Evolutionary conservation across 2,888 invertebrate species (phyloP).

Genomic region (Chouioia cunea): DNA sequence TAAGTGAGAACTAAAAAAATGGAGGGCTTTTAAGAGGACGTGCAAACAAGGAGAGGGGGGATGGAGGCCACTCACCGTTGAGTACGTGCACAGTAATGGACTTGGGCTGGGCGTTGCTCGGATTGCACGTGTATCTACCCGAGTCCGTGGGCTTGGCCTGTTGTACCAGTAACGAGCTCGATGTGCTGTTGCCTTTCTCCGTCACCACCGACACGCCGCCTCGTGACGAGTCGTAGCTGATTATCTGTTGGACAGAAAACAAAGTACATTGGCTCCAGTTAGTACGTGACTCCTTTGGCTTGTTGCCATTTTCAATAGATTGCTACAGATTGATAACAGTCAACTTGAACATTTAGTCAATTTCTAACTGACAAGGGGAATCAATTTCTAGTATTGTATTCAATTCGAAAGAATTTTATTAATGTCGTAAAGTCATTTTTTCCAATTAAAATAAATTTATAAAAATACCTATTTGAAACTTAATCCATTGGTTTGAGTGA

Average conservation of each 20-base stretch:
- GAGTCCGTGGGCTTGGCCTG: constrained; percentile 88
- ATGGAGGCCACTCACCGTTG: constrained; percentile 80
- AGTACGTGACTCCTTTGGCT: no score
- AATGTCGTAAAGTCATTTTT: no score
- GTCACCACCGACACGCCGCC: constrained; percentile 93
- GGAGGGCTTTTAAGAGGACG: background rate
- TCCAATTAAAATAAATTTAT: no score
- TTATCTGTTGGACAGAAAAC: constrained; percentile 76
- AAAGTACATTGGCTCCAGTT: background rate
- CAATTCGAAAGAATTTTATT: no score
- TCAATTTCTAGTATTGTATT: no score
- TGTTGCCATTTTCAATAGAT: no score
- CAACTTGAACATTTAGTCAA: no score
- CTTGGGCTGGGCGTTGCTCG: constrained; percentile 92
- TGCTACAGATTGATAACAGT: no score
- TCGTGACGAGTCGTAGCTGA: constrained; percentile 92
- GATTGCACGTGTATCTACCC: constrained; percentile 93
- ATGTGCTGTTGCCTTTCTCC: constrained; percentile 91
- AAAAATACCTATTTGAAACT: no score
- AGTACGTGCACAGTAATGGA: constrained; percentile 93
- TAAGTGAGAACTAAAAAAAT: background rate
- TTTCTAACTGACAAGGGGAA: no score
- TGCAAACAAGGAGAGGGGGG: background rate
- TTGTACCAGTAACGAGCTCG: constrained; percentile 90
- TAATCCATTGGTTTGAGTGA: no score